Evolutionary conservation across 1,140 invertebrate genomes (phyloP).

Genomic region (Lepidotrigona ventralis): DNA sequence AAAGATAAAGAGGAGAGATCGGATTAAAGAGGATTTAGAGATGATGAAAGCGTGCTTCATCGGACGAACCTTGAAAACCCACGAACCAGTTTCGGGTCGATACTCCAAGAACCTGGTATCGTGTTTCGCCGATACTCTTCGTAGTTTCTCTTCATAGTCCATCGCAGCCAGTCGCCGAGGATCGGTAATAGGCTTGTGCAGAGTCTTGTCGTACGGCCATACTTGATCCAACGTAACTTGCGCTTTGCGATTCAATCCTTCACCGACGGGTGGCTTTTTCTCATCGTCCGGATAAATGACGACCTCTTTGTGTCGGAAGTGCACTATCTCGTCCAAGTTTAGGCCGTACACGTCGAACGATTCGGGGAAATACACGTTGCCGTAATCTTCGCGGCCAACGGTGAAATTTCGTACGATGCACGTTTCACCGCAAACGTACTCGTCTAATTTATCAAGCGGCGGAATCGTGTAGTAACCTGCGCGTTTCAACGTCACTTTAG

Average conservation of each 20-base stretch:
- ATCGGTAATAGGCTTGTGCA: conserved; percentile 90
- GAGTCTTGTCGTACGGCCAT: conserved; percentile 95
- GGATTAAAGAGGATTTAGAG: neutral
- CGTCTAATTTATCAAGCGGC: conserved; percentile 83
- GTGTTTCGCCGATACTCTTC: conserved; percentile 91
- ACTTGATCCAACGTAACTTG: conserved; percentile 96
- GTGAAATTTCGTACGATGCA: conserved; percentile 95
- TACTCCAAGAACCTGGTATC: conserved; percentile 97
- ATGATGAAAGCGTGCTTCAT: neutral
- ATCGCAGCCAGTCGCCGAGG: conserved; percentile 88
- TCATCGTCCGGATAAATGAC: conserved; percentile 87
- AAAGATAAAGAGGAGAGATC: too few relatives aligned
- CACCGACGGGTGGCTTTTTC: conserved; percentile 86
- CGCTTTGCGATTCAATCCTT: conserved; percentile 94
- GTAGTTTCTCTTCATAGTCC: conserved; percentile 93
- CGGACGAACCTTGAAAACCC: conserved; percentile 96
- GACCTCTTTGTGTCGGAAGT: conserved; percentile 89
- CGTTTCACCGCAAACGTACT: conserved; percentile 82
- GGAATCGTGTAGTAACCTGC: conserved; percentile 90
- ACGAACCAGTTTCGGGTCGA: conserved; percentile 95
- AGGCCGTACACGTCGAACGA: conserved; percentile 93
- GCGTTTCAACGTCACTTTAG: conserved; percentile 84
- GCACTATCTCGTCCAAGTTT: conserved; percentile 93
- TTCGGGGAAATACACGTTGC: conserved; percentile 94
- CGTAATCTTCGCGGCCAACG: conserved; percentile 94